Evolutionary conservation across 2,888 invertebrate species (phyloP).

Genomic region (Aleiodes alternator): DNA sequence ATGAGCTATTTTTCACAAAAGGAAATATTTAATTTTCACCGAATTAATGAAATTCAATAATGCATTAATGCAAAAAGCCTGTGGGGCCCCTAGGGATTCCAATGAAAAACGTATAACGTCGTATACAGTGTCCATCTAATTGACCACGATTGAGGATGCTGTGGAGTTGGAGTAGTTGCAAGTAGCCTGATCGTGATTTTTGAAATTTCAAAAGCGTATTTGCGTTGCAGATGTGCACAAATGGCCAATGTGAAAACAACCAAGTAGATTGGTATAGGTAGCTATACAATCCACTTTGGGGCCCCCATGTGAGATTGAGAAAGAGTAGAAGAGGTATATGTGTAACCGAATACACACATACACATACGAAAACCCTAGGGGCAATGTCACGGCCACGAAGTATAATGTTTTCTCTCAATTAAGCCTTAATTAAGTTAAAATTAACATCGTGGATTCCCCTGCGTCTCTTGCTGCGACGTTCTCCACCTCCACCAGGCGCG

Average conservation of each 20-base stretch:
- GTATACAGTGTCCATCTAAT: slow-evolving; percentile 63
- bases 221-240: slow-evolving; percentile 73
- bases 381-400: slow-evolving; percentile 71
- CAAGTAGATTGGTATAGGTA: slow-evolving; percentile 22
- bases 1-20: too few species aligned
- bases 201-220: slow-evolving; percentile 76
- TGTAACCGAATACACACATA: neutral
- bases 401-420: slow-evolving; percentile 76
- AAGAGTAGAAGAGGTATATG: neutral
- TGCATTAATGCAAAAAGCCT: neutral
- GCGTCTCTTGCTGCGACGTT: slow-evolving; percentile 52
- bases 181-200: slow-evolving; percentile 66
- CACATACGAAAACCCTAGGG: slow-evolving; percentile 53
- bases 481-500: slow-evolving; percentile 59
- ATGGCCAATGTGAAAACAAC: slow-evolving; percentile 17
- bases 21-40: too few species aligned
- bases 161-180: slow-evolving; percentile 35
- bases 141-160: slow-evolving; percentile 68
- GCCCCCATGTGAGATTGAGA: slow-evolving; percentile 30
- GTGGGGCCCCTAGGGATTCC: neutral
- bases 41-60: slow-evolving; percentile 24
- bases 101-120: slow-evolving; percentile 35
- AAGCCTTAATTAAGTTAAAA: slow-evolving; percentile 76
- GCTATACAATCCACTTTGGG: slow-evolving; percentile 24
- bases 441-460: slow-evolving; percentile 74